A percentile compares a stretch with the other conserved stretches of the same genome.
Conservation (phyloP, 1,140 invertebrate species). For the Agrypnia vestita region DNA sequence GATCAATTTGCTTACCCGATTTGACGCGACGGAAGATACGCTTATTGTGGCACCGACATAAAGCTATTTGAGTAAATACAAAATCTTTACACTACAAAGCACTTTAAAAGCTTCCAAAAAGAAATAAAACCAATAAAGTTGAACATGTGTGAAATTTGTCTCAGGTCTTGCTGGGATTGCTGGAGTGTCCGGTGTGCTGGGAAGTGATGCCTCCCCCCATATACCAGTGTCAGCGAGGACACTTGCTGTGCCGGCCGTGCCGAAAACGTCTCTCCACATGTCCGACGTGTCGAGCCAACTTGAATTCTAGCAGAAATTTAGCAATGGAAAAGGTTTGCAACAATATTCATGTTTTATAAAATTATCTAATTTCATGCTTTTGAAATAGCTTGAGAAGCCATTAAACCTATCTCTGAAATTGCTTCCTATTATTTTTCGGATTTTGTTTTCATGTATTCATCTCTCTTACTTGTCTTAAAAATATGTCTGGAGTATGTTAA, state of each 20-base stretch:
- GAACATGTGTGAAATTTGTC: background rate
- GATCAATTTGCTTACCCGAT: too few species aligned
- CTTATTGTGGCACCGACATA: too few species aligned
- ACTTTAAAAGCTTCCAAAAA: too few species aligned
- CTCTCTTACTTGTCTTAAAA: background rate
- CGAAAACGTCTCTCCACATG: conserved; percentile 68
- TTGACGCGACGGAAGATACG: too few species aligned
- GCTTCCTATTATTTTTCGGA: background rate
- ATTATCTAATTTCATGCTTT: too few species aligned
- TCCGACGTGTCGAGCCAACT: conserved; percentile 70
- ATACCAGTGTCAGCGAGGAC: conserved; percentile 73
- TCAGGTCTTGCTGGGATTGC: conserved; percentile 68
- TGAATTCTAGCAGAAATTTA: conserved; percentile 69
- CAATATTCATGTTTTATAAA: background rate
- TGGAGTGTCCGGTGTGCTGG: conserved; percentile 76
- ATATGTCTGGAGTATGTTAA: too few species aligned
- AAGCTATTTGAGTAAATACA: too few species aligned
- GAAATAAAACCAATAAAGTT: too few species aligned
- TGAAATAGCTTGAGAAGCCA: background rate
- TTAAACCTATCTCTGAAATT: background rate
- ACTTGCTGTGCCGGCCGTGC: conserved; percentile 71
- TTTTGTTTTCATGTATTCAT: background rate
- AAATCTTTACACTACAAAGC: too few species aligned
- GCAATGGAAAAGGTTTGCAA: conserved; percentile 65
- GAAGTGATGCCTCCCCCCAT: conserved; percentile 74